Evolutionary conservation across 2,888 invertebrate genomes (phyloP), one percentile per base, ranked within the genome.

Genomic region (Stenodera caucasica): DNA sequence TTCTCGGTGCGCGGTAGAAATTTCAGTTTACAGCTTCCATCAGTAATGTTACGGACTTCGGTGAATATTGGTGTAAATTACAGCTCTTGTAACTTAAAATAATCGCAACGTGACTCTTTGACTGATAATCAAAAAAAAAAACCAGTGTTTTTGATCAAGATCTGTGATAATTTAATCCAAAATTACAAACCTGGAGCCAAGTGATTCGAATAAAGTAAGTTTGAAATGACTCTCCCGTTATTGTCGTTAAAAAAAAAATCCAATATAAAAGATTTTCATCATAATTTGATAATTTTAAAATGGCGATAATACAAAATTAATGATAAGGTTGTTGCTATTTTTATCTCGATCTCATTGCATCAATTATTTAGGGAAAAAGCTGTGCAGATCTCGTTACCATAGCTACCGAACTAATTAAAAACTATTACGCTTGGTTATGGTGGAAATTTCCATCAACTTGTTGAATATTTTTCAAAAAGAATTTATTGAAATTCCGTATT

Each of bases 1-100:
- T 74, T 67, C 71, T 68, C 45, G 70, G 70, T 69, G 67, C 70
- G 69, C 70, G 64, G 70, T 68, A 63, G 71, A 57, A 57, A 53
- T 59, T 62, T 56, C 56, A 35, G 33, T 23, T 21, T 37, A 52
- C 61, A 63, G 60, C 63, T 53, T 63, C 63, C 63, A 57, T 57
- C 50, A 63, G 63, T 63, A 40, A 51, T 63, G 54, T 26, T 40
- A 40, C 45, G 15, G 59, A 60, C 60, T 54, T 15, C 12, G 21
- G 11, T 7, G 5, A 8, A 18, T 11, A 21, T 14, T n/a, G 5
- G 11, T 32, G 11, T 32, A 11, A 30, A 30, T 30, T 9, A 1
- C 8, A 1, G 2, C 6, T 8, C 5, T 30, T 30, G 1, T 8
- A 8, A 7, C 9, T 5, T 26, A 5, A 26, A 7, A 30, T 30